phyloP scores from a whole-genome alignment of 2,797 vertebrate species.

The Danio choprae region DNA sequence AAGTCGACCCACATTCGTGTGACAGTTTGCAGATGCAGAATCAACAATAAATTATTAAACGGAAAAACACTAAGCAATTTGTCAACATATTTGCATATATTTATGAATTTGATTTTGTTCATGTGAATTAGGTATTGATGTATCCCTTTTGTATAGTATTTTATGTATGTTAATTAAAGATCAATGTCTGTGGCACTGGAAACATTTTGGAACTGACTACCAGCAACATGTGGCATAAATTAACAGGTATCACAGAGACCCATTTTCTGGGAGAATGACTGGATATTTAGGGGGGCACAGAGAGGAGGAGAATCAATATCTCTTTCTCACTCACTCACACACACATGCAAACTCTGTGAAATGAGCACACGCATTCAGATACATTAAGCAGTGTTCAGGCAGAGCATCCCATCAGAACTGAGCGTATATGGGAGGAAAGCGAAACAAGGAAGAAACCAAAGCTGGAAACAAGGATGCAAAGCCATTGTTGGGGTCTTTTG shows the following conservation, averaged over 20 bases:
- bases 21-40: not conserved
- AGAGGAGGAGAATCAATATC: constrained; percentile 12
- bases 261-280: constrained; percentile 11
- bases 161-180: not conserved
- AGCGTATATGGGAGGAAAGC: not conserved
- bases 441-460: not conserved
- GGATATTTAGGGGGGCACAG: constrained; percentile 1
- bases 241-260: not conserved
- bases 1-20: not conserved
- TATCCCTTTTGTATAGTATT: not conserved
- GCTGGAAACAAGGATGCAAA: constrained; percentile 6
- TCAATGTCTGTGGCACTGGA: not conserved
- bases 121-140: not conserved
- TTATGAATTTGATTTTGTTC: not conserved
- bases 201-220: not conserved
- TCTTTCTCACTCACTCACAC: not conserved
- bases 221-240: not conserved
- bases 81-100: not conserved
- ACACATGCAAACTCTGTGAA: constrained; percentile 24
- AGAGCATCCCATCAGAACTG: constrained; percentile 14
- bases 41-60: not conserved
- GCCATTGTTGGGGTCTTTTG: constrained; percentile 1
- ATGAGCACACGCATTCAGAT: constrained; percentile 14
- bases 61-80: not conserved
- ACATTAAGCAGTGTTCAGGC: constrained; percentile 33